These are phyloP conservation scores for Ceramica pisi DNA, from an alignment of 2,888 invertebrate species.

Conservation along the genomic window DNA sequence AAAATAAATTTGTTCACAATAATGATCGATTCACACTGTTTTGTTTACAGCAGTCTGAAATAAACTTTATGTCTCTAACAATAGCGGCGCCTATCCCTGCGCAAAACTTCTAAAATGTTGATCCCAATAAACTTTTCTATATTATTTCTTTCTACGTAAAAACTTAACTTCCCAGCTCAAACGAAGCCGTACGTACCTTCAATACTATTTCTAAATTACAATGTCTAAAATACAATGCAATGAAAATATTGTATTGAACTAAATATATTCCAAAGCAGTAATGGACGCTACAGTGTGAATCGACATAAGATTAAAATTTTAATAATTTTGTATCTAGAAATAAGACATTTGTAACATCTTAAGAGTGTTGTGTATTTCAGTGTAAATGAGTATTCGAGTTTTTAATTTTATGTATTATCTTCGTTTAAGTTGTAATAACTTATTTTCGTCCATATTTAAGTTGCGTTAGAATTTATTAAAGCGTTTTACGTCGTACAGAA, in stretches of 20 bases:
- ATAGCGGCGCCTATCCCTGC: background rate
- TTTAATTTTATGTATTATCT: constrained; percentile 62
- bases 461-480: constrained; percentile 57
- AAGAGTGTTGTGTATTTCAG: constrained; percentile 69
- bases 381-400: constrained; percentile 67
- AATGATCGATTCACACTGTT: constrained; percentile 35
- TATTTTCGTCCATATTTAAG: constrained; percentile 69
- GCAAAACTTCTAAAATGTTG: background rate
- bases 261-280: constrained; percentile 8
- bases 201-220: background rate
- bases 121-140: no score
- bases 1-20: constrained; percentile 38
- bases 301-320: constrained; percentile 54
- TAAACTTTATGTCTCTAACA: background rate
- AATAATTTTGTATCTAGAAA: constrained; percentile 70
- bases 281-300: constrained; percentile 31
- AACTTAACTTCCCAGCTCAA: background rate
- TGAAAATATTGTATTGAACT: constrained; percentile 10
- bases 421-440: constrained; percentile 71
- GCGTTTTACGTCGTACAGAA: constrained; percentile 43
- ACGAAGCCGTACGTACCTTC: background rate
- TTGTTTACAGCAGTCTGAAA: background rate
- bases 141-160: no score
- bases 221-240: background rate
- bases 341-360: constrained; percentile 66